Evolutionary conservation across 2,888 invertebrate genomes (phyloP).

Genomic region (Ceriagrion tenellum): DNA sequence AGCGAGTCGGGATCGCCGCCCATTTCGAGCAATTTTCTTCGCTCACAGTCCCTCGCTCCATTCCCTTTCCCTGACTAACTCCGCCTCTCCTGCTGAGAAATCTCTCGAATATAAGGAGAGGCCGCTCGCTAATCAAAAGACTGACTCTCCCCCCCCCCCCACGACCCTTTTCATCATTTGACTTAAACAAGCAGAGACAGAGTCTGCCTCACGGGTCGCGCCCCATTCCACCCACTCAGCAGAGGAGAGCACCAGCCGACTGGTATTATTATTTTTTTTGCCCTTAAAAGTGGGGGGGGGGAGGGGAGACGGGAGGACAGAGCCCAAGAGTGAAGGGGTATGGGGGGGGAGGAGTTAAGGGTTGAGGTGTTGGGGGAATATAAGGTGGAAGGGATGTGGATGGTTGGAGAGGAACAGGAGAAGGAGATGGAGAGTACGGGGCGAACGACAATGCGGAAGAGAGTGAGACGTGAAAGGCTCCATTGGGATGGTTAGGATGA

Average conservation of each 20-base stretch:
- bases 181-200: slow-evolving; percentile 55
- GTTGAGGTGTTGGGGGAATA: no score
- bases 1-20: background rate
- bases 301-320: background rate
- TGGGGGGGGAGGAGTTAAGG: no score
- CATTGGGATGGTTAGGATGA: background rate
- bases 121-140: slow-evolving; percentile 55
- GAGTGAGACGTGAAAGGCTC: background rate
- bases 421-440: background rate
- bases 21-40: background rate
- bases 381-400: background rate
- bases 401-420: background rate
- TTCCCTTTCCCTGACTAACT: background rate
- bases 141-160: background rate
- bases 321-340: no score
- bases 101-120: slow-evolving; percentile 27
- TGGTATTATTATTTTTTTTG: background rate
- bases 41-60: background rate
- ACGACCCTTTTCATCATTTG: slow-evolving; percentile 3
- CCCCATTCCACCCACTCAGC: background rate
- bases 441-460: background rate
- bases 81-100: background rate
- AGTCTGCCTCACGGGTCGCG: slow-evolving; percentile 34
- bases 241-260: background rate
- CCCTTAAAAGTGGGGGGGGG: background rate